These are phyloP conservation scores for Xiphydria camelus DNA, from an alignment of 2,888 invertebrate genomes.

Conservation along the genomic window DNA sequence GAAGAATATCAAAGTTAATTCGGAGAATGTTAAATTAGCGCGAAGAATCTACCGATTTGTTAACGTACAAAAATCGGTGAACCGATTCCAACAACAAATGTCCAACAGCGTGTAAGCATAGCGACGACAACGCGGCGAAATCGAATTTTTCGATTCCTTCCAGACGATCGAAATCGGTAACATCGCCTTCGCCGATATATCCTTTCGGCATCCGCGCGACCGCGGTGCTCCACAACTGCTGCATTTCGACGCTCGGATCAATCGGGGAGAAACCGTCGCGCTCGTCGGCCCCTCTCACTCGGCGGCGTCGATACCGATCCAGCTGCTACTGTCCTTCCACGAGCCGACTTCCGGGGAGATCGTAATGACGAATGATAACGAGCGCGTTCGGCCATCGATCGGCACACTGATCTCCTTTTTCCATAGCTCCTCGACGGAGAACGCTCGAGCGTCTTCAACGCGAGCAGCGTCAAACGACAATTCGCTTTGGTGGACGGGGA, in stretches of 20 bases:
- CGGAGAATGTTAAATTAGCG: too few relatives aligned
- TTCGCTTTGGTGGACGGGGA: constrained; percentile 65
- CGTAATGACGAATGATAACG: too few relatives aligned
- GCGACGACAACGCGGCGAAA: too few relatives aligned
- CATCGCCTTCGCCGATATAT: constrained; percentile 71
- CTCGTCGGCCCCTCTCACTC: constrained; percentile 74
- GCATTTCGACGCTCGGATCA: constrained; percentile 68
- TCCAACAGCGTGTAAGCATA: too few relatives aligned
- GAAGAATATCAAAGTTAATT: too few relatives aligned
- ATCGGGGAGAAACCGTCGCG: constrained; percentile 75
- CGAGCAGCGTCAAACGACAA: constrained; percentile 57
- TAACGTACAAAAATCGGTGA: too few relatives aligned
- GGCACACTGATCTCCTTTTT: too few relatives aligned
- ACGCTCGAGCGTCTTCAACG: constrained; percentile 55
- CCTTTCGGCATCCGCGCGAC: constrained; percentile 73
- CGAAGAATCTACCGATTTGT: too few relatives aligned
- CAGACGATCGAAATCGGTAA: constrained; percentile 58
- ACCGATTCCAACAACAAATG: too few relatives aligned
- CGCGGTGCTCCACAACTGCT: constrained; percentile 61
- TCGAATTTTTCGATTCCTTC: too few relatives aligned
- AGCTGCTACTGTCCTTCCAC: constrained; percentile 75
- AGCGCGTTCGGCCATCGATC: too few relatives aligned
- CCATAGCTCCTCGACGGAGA: constrained; percentile 35
- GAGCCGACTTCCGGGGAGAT: constrained; percentile 57
- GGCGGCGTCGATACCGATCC: constrained; percentile 77